Base-by-base conservation (phyloP, 2,888 invertebrate species). In the Cistogaster globosa region DNA sequence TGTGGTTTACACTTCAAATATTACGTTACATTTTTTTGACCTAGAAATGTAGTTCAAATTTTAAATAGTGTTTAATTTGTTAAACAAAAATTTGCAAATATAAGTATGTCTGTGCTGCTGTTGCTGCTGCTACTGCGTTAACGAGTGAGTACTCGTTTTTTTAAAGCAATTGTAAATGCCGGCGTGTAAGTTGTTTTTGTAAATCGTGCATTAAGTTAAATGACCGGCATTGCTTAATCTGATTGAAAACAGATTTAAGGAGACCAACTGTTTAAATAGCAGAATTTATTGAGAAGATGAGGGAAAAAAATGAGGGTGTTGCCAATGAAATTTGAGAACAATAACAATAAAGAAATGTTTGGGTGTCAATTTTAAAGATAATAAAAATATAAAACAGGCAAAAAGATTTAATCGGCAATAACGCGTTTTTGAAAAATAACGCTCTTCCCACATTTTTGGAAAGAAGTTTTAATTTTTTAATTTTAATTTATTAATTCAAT, bases 131-230 rank as follows among this genome's bases (percentile, higher is more conserved):
- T 26, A 32, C 20, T 57, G 16, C 11, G 4, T 32, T 32, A n/a
- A 9, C 36, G 45, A 60, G 12, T 53, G 38, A 71, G 36, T 48
- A 55, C 62, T 42, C 32, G 32, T 32, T 20, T 38, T n/a, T 20
- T 16, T 7, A 18, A 32, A 55, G 62, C 69, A 62, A 55, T 60
- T 55, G 69, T 62, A 71, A 63, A 78, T 63, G 69, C 78, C 78
- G 78, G 78, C 55, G 48, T 71, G 71, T 53, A 67, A 26, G 14
- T 60, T 67, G 78, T 65, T 36, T 38, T 45, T 48, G 9, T 45
- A 22, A 63, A 55, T 32, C 32, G 9, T 20, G n/a, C 16, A n/a
- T 2, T 16, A n/a, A 58, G 14, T 58, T n/a, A n/a, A 51, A 51
- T n/a, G 16, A 53, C 18, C 51, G 51, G 51, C 51, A 53, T 42